Percentiles rank a stretch among this genome's conserved stretches.
Conservation (phyloP, 2,888 invertebrate species). For the Cosmia trapezina region DNA sequence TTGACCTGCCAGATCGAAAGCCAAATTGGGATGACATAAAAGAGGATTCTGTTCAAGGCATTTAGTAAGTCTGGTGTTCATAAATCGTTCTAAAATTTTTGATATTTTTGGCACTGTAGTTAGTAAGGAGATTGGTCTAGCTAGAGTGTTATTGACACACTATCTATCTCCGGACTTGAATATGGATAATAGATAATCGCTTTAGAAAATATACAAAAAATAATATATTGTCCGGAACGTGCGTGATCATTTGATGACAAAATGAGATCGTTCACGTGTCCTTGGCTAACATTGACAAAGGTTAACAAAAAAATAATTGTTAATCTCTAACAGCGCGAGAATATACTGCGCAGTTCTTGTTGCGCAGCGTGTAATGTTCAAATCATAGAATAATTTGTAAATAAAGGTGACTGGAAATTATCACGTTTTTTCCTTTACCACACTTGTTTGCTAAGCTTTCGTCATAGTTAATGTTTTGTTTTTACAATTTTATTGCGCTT, state of each 20-base stretch:
- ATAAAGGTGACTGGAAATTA: constrained; percentile 39
- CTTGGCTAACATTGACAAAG: constrained; percentile 68
- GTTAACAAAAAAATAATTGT: constrained; percentile 72
- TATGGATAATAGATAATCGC: constrained; percentile 11
- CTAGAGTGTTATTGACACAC: not conserved
- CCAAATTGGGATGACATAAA: not conserved
- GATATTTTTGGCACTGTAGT: not conserved
- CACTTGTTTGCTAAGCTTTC: constrained; percentile 16
- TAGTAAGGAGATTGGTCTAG: not conserved
- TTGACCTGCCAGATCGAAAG: not conserved
- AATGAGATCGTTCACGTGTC: constrained; percentile 65
- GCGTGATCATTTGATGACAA: constrained; percentile 44
- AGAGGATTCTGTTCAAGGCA: not conserved
- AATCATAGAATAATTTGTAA: constrained; percentile 48
- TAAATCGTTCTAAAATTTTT: not conserved
- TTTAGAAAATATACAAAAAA: constrained; percentile 31
- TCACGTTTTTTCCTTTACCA: constrained; percentile 50
- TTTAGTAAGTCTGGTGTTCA: too few species aligned
- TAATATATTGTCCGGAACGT: constrained; percentile 1
- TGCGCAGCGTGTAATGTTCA: constrained; percentile 61
- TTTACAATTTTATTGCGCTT: constrained; percentile 33
- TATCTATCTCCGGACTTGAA: not conserved
- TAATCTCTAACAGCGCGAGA: constrained; percentile 66
- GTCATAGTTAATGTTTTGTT: constrained; percentile 33
- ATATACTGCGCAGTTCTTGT: constrained; percentile 71